Evolutionary conservation across 2,888 invertebrate genomes (phyloP).

Genomic region (Isotomurus palustris): DNA sequence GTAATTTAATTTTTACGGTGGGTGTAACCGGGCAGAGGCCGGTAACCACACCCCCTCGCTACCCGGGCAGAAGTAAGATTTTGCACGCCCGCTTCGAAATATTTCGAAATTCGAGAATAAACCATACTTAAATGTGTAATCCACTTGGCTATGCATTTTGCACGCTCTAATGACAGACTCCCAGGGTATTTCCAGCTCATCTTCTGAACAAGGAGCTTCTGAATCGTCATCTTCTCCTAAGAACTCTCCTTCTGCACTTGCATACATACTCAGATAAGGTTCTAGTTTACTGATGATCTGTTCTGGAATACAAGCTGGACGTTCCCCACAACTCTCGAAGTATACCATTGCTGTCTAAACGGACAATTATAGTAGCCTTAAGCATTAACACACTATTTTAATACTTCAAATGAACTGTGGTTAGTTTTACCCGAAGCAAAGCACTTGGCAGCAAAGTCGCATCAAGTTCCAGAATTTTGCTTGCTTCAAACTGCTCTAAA

Average conservation of each 20-base stretch:
- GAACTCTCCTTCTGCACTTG: conserved; percentile 10
- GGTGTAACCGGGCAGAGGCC: too few species aligned
- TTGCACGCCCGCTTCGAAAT: too few species aligned
- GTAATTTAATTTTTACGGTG: too few species aligned
- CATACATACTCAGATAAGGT: conserved; percentile 10
- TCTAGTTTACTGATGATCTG: too few species aligned
- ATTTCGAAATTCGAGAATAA: too few species aligned
- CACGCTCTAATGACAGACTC: conserved; percentile 25
- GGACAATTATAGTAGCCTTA: too few species aligned
- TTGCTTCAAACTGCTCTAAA: conserved; percentile 27
- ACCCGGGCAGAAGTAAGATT: too few species aligned
- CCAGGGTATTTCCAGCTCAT: conserved; percentile 33
- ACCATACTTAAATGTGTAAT: conserved; percentile 36
- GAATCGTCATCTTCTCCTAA: conserved; percentile 1
- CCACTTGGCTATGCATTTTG: conserved; percentile 25
- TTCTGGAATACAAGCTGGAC: conserved; percentile 22
- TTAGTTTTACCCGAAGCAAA: conserved; percentile 13
- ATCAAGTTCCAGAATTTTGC: conserved; percentile 38
- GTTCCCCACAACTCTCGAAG: conserved; percentile 25
- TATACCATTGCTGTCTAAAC: conserved; percentile 27
- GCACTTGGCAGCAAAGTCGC: conserved; percentile 33
- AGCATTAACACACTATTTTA: too few species aligned
- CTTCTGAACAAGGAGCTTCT: conserved; percentile 20
- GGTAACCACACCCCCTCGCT: too few species aligned
- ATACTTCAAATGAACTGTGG: too few species aligned